Evolutionary conservation across 2,113 vertebrate genomes (phyloP).

Genomic region (Ciconia boyciana): DNA sequence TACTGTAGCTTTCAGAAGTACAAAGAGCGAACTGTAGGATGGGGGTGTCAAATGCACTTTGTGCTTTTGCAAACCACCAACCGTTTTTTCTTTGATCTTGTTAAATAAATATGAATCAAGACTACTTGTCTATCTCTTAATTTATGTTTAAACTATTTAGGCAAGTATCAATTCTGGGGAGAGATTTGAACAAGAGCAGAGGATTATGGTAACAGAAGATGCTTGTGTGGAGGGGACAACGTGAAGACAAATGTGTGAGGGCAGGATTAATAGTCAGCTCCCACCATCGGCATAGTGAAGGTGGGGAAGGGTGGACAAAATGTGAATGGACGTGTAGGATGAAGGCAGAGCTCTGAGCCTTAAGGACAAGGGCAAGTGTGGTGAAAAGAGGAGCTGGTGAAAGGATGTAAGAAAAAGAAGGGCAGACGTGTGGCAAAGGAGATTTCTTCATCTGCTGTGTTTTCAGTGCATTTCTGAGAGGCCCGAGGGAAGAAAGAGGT

Average conservation of each 20-base stretch:
- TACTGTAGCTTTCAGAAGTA: neutral
- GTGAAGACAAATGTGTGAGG: neutral
- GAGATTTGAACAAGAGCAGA: neutral
- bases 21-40: neutral
- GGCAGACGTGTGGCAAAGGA: neutral
- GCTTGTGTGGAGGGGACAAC: neutral
- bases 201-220: neutral
- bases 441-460: neutral
- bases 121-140: neutral
- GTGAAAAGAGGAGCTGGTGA: neutral
- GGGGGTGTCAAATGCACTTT: neutral
- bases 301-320: neutral
- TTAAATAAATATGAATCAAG: neutral
- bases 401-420: neutral
- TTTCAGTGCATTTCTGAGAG: neutral
- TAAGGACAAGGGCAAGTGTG: neutral
- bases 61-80: neutral
- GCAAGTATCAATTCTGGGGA: neutral
- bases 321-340: neutral
- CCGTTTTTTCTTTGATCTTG: neutral
- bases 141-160: neutral
- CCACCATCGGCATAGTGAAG: neutral
- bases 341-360: neutral
- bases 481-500: neutral
- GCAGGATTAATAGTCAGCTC: neutral